Evolutionary conservation across 2,888 invertebrate genomes (phyloP), one percentile per base, ranked within the genome.

Genomic region (Drosophila mimetica): DNA sequence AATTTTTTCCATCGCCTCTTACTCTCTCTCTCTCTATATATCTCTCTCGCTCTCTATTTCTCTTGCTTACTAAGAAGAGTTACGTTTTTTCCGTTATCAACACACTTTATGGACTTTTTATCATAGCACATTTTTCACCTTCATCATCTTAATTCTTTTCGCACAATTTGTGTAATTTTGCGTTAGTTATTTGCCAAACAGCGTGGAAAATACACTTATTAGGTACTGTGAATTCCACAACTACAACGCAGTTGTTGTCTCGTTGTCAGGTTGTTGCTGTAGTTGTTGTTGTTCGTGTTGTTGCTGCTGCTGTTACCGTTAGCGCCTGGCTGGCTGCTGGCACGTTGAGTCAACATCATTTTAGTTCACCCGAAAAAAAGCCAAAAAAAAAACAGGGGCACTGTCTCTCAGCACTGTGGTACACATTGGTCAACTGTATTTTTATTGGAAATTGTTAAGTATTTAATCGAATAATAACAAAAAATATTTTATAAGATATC

Each of bases 201-300:
- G 76, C 60, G 63, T 36, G 47, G 36, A 71, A 77, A 65, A 67
- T 66, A 52, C 39, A 51, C 57, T 61, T 57, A 39, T 39, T 57
- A 39, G 39, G 16, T 16, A 36, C 44, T 30, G 20, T 14, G 16
- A 44, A 44, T 37, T 36, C 34, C 59, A 28, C 44, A 36, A 14
- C 44, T 57, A 55, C 22, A 46, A 20, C 67, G 65, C 65, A 50
- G 44, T 61, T 65, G 61, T 65, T 61, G 52, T 53, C 34, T 18
- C 55, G 63, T 70, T 69, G 72, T 63, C 72, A 61, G 61, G 58
- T 81, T 70, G 59, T 60, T 67, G 74, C 64, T 69, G 76, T 44
- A 18, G 18, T 37, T 57, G n/a, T 25, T 64, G 37, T 44, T 36
- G 36, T 16, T 22, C 28, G 9, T 37, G 37, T 69, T 51, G 25